Base-by-base conservation (phyloP, 2,797 vertebrate species). In the Selene dorsalis region DNA sequence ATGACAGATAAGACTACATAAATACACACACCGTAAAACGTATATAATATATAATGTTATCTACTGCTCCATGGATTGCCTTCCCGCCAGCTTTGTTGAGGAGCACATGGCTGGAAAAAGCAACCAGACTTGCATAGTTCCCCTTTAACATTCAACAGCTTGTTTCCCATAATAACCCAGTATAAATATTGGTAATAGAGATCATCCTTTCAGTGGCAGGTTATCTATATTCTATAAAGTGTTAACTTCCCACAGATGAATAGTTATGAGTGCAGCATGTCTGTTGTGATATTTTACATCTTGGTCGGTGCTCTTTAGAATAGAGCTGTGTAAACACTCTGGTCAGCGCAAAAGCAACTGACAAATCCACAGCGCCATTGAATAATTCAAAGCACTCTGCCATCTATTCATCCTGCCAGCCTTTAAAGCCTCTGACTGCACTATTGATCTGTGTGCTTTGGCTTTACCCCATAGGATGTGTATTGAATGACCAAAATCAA, bases 381-480 rank as follows among this genome's bases (percentile, higher is more conserved):
- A 93, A 94, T 93, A 91, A 94, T 94, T 93, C 89, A 92, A 76
- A 88, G 85, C 85, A 84, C 86, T 91, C 81, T 86, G 81, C 84
- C 74, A 76, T 80, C 84, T 73, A 89, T 93, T 92, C 93, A 90
- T 89, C 84, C 91, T 84, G 82, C 84, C 88, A 86, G 86, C 89
- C 92, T 91, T 92, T 90, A 91, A 89, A 89, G 89, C 87, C 80
- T 93, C 79, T 85, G 89, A 87, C 89, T 90, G 61, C 65, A 73
- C 82, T 86, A 93, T 93, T 91, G 93, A 94, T 94, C 88, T 83
- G 83, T 89, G 85, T 90, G 73, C 88, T 91, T 92, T 87, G 84
- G 84, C 83, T 80, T 32, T 56, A 48, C 62, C 83, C 60, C 66
- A 77, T 82, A 38, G 68, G 84, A 89, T 91, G 82, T 72, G 67